These are phyloP conservation scores for Rhyzopertha dominica DNA, from an alignment of 1,140 invertebrate species.

Conservation along the genomic window DNA sequence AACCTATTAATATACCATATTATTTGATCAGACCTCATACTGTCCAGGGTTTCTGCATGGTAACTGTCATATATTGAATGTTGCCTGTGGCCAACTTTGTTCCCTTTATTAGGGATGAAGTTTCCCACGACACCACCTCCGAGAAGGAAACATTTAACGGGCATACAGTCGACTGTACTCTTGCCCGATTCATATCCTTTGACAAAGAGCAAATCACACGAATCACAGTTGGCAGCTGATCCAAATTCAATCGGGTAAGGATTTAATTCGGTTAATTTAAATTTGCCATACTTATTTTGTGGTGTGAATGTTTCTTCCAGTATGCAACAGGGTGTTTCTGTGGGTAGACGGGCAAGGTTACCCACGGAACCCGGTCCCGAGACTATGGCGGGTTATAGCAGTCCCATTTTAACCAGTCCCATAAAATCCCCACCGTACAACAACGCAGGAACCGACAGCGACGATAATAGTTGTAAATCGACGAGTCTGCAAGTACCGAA, in stretches of 20 bases:
- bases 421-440: slow-evolving; percentile 60
- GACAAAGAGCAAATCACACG: slow-evolving; percentile 87
- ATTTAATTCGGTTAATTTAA: background rate
- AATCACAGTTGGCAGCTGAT: slow-evolving; percentile 72
- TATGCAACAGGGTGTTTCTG: slow-evolving; percentile 17
- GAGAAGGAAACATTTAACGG: slow-evolving; percentile 62
- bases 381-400: slow-evolving; percentile 50
- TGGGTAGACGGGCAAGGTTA: slow-evolving; percentile 55
- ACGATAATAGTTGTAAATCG: slow-evolving; percentile 54
- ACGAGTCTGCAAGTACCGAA: slow-evolving; percentile 40
- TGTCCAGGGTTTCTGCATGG: background rate
- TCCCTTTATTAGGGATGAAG: slow-evolving; percentile 50
- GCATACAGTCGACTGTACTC: slow-evolving; percentile 46
- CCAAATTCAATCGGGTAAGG: slow-evolving; percentile 27
- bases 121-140: slow-evolving; percentile 77
- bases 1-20: no score
- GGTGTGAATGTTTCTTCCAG: slow-evolving; percentile 20
- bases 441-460: slow-evolving; percentile 50
- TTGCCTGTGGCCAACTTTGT: background rate
- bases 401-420: slow-evolving; percentile 56
- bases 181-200: slow-evolving; percentile 52
- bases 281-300: slow-evolving; percentile 3
- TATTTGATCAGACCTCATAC: no score
- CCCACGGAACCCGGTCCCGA: slow-evolving; percentile 65
- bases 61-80: slow-evolving; percentile 1